Evolutionary conservation across 1,140 invertebrate species (phyloP).

Genomic region (Hylaeus volcanicus): DNA sequence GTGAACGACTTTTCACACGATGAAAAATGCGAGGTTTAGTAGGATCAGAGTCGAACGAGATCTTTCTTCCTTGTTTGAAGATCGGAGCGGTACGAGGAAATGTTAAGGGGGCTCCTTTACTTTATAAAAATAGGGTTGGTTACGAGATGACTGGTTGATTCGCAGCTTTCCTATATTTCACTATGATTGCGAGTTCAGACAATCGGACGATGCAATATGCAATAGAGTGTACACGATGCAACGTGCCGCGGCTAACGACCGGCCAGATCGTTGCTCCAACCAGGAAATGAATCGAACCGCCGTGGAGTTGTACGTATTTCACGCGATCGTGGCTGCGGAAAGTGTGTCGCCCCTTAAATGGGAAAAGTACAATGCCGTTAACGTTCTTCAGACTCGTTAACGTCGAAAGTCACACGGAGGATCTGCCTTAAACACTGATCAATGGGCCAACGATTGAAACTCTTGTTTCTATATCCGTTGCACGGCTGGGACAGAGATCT

Average conservation of each 20-base stretch:
- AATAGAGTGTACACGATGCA: constrained; percentile 31
- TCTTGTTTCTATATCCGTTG: neutral
- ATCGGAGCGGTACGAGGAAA: neutral
- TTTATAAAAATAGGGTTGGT: constrained; percentile 3
- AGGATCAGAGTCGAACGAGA: neutral
- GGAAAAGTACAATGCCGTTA: constrained; percentile 59
- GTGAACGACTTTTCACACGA: too few relatives aligned
- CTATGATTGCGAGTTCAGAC: constrained; percentile 11
- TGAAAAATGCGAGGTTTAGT: neutral
- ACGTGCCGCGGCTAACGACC: constrained; percentile 67
- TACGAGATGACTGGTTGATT: constrained; percentile 11
- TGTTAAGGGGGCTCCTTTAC: neutral
- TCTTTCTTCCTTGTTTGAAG: neutral
- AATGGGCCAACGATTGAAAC: neutral
- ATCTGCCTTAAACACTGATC: constrained; percentile 6
- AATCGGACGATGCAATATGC: constrained; percentile 53
- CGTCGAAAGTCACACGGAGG: constrained; percentile 2
- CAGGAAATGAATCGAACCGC: constrained; percentile 75
- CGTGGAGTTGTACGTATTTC: constrained; percentile 75
- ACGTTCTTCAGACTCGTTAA: constrained; percentile 18
- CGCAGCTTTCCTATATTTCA: constrained; percentile 7
- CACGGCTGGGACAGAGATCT: too few relatives aligned
- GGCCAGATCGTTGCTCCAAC: constrained; percentile 74
- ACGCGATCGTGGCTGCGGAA: constrained; percentile 69
- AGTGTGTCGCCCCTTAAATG: constrained; percentile 66